These are phyloP conservation scores for Hippocampus barbouri DNA, from an alignment of 2,113 vertebrate species.

Conservation along the genomic window DNA sequence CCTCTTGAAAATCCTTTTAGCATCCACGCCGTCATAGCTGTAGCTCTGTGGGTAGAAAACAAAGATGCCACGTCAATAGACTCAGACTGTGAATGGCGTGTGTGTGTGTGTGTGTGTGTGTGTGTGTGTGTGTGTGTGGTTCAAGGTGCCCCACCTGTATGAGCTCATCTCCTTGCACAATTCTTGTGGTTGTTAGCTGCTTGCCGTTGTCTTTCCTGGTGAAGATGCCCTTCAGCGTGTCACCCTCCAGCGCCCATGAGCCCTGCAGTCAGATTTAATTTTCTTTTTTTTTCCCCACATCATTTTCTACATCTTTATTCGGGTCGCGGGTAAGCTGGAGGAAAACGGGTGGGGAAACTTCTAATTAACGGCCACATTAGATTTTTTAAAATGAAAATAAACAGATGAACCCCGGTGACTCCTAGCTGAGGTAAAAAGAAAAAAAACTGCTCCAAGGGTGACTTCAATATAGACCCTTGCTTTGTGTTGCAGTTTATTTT, in stretches of 20 bases:
- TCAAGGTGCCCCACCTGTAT: slow-evolving; percentile 74
- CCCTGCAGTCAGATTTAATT: slow-evolving; percentile 68
- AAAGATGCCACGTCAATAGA: not conserved
- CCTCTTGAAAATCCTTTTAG: slow-evolving; percentile 88
- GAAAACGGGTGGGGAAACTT: too few relatives aligned
- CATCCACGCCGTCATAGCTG: slow-evolving; percentile 84
- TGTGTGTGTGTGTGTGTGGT: not conserved
- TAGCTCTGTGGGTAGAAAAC: slow-evolving; percentile 74
- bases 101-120: not conserved
- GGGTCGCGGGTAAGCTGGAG: too few relatives aligned
- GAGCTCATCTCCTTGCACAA: slow-evolving; percentile 76
- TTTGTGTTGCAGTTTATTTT: not conserved
- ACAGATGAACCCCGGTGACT: too few relatives aligned
- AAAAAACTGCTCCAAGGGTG: too few relatives aligned
- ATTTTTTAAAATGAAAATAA: too few relatives aligned
- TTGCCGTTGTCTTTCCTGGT: slow-evolving; percentile 86
- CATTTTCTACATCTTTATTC: not conserved
- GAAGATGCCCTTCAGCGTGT: slow-evolving; percentile 77
- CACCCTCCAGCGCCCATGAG: slow-evolving; percentile 77
- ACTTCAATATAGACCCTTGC: not conserved
- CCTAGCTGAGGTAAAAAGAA: too few relatives aligned
- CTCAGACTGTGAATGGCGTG: not conserved
- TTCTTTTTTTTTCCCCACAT: not conserved
- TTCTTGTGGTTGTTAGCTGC: slow-evolving; percentile 71
- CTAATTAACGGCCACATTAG: too few relatives aligned